phyloP scores from a whole-genome alignment of 2,113 vertebrate genomes.

The Ptilonorhynchus violaceus region DNA sequence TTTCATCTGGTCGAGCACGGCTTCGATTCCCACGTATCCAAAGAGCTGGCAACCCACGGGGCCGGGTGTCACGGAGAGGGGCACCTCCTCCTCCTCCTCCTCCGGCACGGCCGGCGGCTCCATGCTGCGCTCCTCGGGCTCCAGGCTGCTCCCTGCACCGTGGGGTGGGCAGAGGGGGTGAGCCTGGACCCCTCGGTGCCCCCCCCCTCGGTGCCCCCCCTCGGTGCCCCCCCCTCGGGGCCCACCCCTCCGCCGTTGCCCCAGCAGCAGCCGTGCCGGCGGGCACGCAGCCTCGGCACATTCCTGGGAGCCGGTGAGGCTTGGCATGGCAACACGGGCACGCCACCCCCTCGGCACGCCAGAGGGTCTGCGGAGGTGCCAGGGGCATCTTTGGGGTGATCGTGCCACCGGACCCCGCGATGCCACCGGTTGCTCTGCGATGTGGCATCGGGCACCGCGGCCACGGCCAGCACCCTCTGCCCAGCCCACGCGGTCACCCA shows the following conservation, averaged over 20 bases:
- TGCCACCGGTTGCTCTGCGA: neutral
- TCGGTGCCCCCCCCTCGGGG: too few species aligned
- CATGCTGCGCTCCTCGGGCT: constrained; percentile 40
- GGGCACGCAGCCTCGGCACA: neutral
- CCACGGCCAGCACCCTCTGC: neutral
- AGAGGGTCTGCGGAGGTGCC: neutral
- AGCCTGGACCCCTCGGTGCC: neutral
- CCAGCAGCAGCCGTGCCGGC: neutral
- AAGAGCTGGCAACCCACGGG: constrained; percentile 72
- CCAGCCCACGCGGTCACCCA: neutral
- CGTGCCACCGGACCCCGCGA: fast-evolving
- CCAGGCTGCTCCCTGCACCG: constrained; percentile 13
- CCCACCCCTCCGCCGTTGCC: neutral
- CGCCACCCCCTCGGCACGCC: fast-evolving
- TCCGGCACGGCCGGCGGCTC: neutral
- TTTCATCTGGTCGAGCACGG: constrained; percentile 92
- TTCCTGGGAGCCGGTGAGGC: neutral
- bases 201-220: too few species aligned
- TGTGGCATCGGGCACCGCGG: fast-evolving
- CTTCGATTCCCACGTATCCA: constrained; percentile 91
- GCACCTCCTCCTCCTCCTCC: neutral
- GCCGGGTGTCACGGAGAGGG: neutral
- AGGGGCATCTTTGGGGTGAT: neutral
- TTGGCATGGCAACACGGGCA: neutral
- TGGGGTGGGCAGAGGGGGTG: neutral